Conservation (phyloP, 2,797 vertebrate genomes). For the Scleropages formosus region DNA sequence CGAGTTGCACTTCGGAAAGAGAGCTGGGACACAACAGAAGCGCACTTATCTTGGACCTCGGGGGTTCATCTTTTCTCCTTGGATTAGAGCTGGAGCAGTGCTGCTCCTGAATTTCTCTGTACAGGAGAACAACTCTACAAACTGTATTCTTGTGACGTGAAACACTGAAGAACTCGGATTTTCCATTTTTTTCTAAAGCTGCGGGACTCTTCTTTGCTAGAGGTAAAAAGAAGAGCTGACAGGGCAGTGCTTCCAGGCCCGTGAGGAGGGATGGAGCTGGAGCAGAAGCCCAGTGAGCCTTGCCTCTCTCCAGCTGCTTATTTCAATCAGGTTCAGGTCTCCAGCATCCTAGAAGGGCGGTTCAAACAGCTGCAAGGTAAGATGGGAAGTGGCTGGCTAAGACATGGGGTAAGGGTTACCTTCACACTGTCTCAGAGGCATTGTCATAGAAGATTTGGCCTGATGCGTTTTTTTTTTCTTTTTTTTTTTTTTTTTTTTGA, state of each 20-base stretch:
- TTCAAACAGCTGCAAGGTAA: slow-evolving; percentile 97
- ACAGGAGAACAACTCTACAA: neutral
- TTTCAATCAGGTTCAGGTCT: slow-evolving; percentile 73
- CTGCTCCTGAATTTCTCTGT: neutral
- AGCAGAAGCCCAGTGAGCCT: slow-evolving; percentile 67
- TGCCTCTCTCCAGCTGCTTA: slow-evolving; percentile 69
- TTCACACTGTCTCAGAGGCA: too few relatives aligned
- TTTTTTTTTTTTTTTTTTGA: too few relatives aligned
- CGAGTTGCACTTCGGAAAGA: neutral
- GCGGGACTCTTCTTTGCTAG: neutral
- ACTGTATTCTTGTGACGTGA: neutral
- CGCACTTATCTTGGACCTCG: neutral
- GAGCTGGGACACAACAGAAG: neutral
- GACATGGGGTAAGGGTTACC: neutral
- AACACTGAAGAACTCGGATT: too few relatives aligned
- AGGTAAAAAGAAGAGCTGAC: neutral
- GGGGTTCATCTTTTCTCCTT: neutral
- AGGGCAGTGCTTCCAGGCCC: slow-evolving; percentile 1
- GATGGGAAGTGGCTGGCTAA: slow-evolving; percentile 42
- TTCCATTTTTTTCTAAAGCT: neutral
- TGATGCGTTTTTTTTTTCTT: neutral
- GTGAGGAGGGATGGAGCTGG: slow-evolving; percentile 71
- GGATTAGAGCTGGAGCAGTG: slow-evolving; percentile 9
- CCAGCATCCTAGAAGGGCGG: slow-evolving; percentile 85
- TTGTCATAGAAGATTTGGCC: neutral